Evolutionary conservation across 1,140 invertebrate species (phyloP).

Genomic region (Heliconius hewitsoni): DNA sequence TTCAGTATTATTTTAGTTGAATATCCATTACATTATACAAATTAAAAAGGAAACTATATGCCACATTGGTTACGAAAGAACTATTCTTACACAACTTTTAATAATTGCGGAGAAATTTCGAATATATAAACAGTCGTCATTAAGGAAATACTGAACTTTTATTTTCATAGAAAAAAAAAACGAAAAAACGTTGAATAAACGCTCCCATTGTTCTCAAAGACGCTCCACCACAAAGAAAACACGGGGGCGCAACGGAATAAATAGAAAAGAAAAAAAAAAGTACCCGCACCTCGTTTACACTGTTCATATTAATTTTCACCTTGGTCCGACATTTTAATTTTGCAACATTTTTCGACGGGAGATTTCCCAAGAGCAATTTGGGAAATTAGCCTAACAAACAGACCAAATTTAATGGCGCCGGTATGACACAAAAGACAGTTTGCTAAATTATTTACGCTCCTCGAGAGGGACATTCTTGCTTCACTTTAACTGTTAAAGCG

Average conservation of each 20-base stretch:
- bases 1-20: too few species aligned
- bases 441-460: slow-evolving; percentile 59
- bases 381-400: slow-evolving; percentile 59
- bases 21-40: too few species aligned
- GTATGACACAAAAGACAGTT: slow-evolving; percentile 56
- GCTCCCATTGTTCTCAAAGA: slow-evolving; percentile 26
- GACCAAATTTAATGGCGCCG: slow-evolving; percentile 54
- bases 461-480: slow-evolving; percentile 41
- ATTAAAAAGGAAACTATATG: too few species aligned
- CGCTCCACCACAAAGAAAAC: slow-evolving; percentile 29
- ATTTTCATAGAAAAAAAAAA: slow-evolving; percentile 14
- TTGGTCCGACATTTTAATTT: slow-evolving; percentile 50
- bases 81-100: not conserved
- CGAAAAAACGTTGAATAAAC: slow-evolving; percentile 18
- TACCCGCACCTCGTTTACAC: slow-evolving; percentile 26
- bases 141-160: not conserved
- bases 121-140: slow-evolving; percentile 1
- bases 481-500: slow-evolving; percentile 40
- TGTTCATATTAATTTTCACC: slow-evolving; percentile 46
- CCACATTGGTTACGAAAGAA: too few species aligned
- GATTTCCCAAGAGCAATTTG: slow-evolving; percentile 55
- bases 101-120: not conserved
- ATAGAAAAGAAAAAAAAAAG: slow-evolving; percentile 21
- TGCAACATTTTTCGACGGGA: slow-evolving; percentile 46
- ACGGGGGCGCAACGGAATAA: slow-evolving; percentile 33